phyloP scores from a whole-genome alignment of 2,797 vertebrate species.

The Betta splendens region DNA sequence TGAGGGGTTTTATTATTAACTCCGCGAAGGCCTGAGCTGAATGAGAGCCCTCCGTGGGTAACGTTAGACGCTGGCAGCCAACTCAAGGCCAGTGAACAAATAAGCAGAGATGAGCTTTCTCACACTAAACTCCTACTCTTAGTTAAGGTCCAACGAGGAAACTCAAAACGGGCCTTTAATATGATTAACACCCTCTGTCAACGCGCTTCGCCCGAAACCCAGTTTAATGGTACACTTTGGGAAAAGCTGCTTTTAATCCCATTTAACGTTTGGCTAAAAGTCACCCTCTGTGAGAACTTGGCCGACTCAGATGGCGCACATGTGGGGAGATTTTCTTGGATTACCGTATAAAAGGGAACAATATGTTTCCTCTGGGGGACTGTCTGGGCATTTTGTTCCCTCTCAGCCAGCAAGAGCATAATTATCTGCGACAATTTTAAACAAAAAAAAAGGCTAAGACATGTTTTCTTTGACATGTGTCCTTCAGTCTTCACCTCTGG shows the following conservation, averaged over 20 bases:
- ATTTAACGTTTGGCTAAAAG: conserved; percentile 62
- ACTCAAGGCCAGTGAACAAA: neutral
- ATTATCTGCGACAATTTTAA: conserved; percentile 21
- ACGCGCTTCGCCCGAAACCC: conserved; percentile 31
- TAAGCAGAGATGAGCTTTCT: conserved; percentile 6
- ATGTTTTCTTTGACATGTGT: conserved; percentile 5
- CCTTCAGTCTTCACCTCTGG: conserved; percentile 17
- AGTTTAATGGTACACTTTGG: conserved; percentile 40
- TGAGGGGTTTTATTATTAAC: conserved; percentile 12
- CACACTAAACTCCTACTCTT: neutral
- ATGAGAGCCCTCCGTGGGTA: neutral
- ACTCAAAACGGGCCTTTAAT: conserved; percentile 33
- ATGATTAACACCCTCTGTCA: conserved; percentile 37
- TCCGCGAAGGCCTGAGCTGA: neutral
- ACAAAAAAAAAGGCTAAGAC: conserved; percentile 8
- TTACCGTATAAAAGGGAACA: conserved; percentile 36
- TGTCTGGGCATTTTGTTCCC: conserved; percentile 39
- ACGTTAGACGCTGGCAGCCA: neutral
- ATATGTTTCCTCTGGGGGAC: conserved; percentile 61
- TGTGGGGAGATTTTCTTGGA: conserved; percentile 50
- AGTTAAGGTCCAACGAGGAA: conserved; percentile 5
- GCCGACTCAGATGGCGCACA: conserved; percentile 38
- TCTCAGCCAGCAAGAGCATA: conserved; percentile 19
- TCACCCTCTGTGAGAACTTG: conserved; percentile 63
- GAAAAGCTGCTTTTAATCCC: conserved; percentile 62